phyloP scores from a whole-genome alignment of 2,113 vertebrate genomes.

The Podarcis raffonei region DNA sequence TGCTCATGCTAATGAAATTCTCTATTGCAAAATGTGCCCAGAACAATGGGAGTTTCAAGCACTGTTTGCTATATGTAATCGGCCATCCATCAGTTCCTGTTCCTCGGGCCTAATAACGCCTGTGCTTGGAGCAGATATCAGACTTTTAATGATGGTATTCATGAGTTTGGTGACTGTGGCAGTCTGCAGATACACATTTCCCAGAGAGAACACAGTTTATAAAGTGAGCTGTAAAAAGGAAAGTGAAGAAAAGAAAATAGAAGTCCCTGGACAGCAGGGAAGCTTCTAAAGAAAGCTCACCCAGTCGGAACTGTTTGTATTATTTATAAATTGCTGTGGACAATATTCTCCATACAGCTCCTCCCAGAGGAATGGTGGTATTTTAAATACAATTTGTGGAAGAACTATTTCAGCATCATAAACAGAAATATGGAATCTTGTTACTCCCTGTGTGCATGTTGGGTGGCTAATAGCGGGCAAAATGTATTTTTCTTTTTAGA shows the following conservation, averaged over 20 bases:
- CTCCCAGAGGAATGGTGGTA: not conserved
- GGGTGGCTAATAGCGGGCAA: not conserved
- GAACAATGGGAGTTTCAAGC: no score
- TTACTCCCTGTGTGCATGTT: not conserved
- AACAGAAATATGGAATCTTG: not conserved
- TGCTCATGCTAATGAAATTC: no score
- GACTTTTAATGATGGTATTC: fast-evolving
- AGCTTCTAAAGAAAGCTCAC: conserved; percentile 2
- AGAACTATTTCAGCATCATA: not conserved
- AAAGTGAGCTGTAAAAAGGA: not conserved
- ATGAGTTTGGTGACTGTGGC: not conserved
- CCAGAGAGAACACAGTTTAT: conserved; percentile 12
- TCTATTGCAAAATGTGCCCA: no score
- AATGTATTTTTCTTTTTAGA: not conserved
- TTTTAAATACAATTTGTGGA: not conserved
- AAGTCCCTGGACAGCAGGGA: not conserved
- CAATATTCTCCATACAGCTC: not conserved
- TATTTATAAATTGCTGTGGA: conserved; percentile 27
- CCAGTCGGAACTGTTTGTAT: fast-evolving
- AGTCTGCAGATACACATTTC: conserved; percentile 19
- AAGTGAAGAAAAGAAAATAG: not conserved
- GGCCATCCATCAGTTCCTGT: fast-evolving
- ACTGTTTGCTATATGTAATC: not conserved
- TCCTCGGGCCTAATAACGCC: not conserved
- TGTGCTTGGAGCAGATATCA: not conserved